Percentiles rank a stretch among this genome's conserved stretches.
Evolutionary conservation across 2,888 invertebrate genomes (phyloP).

Genomic region (Scrobipalpa costella): DNA sequence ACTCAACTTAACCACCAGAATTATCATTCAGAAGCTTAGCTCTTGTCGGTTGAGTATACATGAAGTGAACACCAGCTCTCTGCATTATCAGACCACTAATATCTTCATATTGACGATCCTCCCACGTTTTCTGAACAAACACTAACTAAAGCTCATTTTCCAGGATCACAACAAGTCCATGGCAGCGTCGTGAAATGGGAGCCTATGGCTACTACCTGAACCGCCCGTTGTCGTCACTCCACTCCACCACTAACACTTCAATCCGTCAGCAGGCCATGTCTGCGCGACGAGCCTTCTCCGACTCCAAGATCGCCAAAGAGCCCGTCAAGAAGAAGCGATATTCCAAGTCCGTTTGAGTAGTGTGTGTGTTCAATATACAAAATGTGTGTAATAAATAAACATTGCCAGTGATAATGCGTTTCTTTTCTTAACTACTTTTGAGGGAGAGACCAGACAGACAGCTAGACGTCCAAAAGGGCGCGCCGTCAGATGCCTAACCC

Average conservation of each 20-base stretch:
- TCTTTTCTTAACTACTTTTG: background rate
- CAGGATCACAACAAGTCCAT: constrained; percentile 82
- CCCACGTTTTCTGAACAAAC: too few species aligned
- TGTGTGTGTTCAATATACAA: background rate
- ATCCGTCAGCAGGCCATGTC: constrained; percentile 44
- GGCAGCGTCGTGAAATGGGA: constrained; percentile 82
- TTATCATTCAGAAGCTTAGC: too few species aligned
- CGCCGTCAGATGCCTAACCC: too few species aligned
- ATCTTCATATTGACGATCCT: too few species aligned
- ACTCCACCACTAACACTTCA: constrained; percentile 44
- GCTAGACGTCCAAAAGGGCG: too few species aligned
- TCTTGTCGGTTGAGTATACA: too few species aligned
- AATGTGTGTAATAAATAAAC: background rate
- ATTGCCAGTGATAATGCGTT: background rate
- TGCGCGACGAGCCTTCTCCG: constrained; percentile 62
- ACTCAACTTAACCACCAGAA: too few species aligned
- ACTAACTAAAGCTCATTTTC: background rate
- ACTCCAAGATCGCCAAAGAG: constrained; percentile 61
- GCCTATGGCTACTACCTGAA: constrained; percentile 82
- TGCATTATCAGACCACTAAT: too few species aligned
- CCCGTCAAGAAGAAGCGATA: constrained; percentile 61
- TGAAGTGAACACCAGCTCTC: too few species aligned
- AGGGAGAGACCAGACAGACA: background rate
- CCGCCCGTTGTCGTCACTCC: constrained; percentile 62
- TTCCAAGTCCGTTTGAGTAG: constrained; percentile 63